A percentile compares a stretch with the other conserved stretches of the same genome.
Evolutionary conservation across 2,888 invertebrate species (phyloP).

Genomic region (Andricus quercusramuli): DNA sequence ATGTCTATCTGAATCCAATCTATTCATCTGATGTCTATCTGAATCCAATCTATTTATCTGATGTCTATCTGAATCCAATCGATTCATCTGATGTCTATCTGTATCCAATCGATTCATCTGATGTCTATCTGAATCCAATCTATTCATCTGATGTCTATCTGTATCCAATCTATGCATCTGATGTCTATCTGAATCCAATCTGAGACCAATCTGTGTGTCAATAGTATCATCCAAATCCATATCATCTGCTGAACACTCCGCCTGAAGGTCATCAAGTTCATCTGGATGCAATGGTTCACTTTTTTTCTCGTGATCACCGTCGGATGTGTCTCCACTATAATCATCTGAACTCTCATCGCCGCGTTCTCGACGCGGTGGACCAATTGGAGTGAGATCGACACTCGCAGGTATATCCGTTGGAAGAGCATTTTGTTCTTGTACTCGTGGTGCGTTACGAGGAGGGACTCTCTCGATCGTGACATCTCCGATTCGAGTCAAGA

Average conservation of each 20-base stretch:
- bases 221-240: slow-evolving; percentile 77
- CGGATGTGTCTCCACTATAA: slow-evolving; percentile 78
- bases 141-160: slow-evolving; percentile 65
- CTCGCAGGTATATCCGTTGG: slow-evolving; percentile 54
- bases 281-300: slow-evolving; percentile 63
- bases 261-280: slow-evolving; percentile 73
- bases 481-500: slow-evolving; percentile 82
- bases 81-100: slow-evolving; percentile 62
- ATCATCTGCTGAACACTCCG: slow-evolving; percentile 75
- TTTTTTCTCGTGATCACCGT: slow-evolving; percentile 70
- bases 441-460: slow-evolving; percentile 68
- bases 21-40: slow-evolving; percentile 63
- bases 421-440: slow-evolving; percentile 55
- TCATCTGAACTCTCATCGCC: slow-evolving; percentile 72
- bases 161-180: slow-evolving; percentile 67
- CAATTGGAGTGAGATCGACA: slow-evolving; percentile 62
- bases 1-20: slow-evolving; percentile 71
- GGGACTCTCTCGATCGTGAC: slow-evolving; percentile 81
- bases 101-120: slow-evolving; percentile 67
- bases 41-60: slow-evolving; percentile 68
- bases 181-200: slow-evolving; percentile 71
- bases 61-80: slow-evolving; percentile 71
- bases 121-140: slow-evolving; percentile 71
- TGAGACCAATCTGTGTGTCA: slow-evolving; percentile 75
- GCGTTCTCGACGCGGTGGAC: slow-evolving; percentile 37